Conservation (phyloP, 35 echinoderm and acorn worm genomes). For the Heliocidaris erythrogramma region DNA sequence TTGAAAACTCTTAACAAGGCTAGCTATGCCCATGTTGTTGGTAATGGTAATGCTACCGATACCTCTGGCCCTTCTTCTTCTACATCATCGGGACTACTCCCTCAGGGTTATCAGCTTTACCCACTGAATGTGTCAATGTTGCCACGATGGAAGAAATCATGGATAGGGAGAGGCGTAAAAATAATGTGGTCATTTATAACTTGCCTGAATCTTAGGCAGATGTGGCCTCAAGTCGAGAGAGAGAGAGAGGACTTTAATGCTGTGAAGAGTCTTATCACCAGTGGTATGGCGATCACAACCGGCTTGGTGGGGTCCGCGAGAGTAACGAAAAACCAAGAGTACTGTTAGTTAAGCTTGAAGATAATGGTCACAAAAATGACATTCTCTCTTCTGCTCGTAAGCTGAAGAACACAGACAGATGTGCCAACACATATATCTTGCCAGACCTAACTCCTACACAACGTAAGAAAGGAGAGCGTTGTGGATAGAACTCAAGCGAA, state of each 20-base stretch:
- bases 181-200: conserved; percentile 2
- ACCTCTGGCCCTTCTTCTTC: neutral
- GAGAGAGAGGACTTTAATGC: conserved; percentile 32
- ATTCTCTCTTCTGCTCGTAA: too few species aligned
- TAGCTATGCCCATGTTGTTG: conserved; percentile 25
- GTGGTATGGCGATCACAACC: too few species aligned
- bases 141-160: conserved; percentile 47
- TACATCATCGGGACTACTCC: neutral
- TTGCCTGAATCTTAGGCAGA: conserved; percentile 33
- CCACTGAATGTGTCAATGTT: conserved; percentile 39
- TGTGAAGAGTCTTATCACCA: conserved; percentile 33
- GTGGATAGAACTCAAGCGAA: too few species aligned
- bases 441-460: too few species aligned
- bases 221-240: neutral
- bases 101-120: neutral
- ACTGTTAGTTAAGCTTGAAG: too few species aligned
- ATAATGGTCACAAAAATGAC: too few species aligned
- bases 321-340: too few species aligned
- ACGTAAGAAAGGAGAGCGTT: too few species aligned
- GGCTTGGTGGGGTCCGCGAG: too few species aligned
- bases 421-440: too few species aligned
- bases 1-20: neutral
- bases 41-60: neutral
- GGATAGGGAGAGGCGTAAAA: conserved; percentile 40
- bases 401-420: too few species aligned